Evolutionary conservation across 2,888 invertebrate species (phyloP).

Genomic region (Andrena bicolor): DNA sequence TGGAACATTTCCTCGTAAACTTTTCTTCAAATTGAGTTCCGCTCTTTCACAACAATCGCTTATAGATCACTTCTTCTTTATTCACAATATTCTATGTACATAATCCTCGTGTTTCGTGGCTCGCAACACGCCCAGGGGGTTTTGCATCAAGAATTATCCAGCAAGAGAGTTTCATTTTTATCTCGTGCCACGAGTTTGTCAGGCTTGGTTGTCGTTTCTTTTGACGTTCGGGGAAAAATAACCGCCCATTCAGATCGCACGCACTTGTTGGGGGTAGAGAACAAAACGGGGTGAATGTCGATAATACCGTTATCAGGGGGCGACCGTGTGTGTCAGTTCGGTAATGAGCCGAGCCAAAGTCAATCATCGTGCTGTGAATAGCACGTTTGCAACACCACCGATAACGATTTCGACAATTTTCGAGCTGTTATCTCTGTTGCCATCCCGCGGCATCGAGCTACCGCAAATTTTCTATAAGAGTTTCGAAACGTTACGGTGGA

Average conservation of each 20-base stretch:
- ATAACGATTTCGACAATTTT: conserved; percentile 65
- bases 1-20: too few relatives aligned
- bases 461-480: conserved; percentile 45
- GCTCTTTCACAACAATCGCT: too few relatives aligned
- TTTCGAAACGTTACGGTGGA: conserved; percentile 18
- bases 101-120: conserved; percentile 48
- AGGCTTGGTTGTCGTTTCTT: conserved; percentile 15
- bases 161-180: conserved; percentile 54
- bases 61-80: too few relatives aligned
- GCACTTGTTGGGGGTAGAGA: not conserved
- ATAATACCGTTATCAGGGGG: conserved; percentile 68
- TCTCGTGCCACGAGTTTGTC: conserved; percentile 20
- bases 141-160: conserved; percentile 20
- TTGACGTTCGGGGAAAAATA: conserved; percentile 28
- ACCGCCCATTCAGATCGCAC: conserved; percentile 34
- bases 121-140: conserved; percentile 24
- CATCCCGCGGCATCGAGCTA: not conserved
- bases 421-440: conserved; percentile 33
- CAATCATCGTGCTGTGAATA: conserved; percentile 56
- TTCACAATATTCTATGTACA: conserved; percentile 36
- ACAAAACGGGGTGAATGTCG: conserved; percentile 54
- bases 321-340: conserved; percentile 59
- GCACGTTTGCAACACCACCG: conserved; percentile 48
- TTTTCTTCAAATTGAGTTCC: too few relatives aligned
- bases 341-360: conserved; percentile 67